Conservation (phyloP, 2,888 invertebrate species). For the Carpatolechia fugitivella region DNA sequence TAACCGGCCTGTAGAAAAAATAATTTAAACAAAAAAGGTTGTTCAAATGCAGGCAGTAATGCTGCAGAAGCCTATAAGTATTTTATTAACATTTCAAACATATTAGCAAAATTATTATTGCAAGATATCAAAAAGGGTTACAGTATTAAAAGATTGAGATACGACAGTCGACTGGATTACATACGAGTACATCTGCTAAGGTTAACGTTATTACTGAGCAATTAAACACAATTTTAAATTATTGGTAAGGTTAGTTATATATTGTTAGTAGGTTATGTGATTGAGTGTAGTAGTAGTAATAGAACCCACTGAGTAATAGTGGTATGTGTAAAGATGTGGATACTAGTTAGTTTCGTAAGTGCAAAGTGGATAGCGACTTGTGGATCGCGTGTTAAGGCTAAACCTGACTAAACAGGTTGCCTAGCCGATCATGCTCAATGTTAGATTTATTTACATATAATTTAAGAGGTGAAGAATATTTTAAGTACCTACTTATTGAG, state of each 20-base stretch:
- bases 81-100: too few relatives aligned
- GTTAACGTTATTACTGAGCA: neutral
- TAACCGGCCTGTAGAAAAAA: too few relatives aligned
- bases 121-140: too few relatives aligned
- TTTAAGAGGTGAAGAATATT: neutral
- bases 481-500: neutral
- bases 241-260: neutral
- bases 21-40: too few relatives aligned
- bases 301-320: too few relatives aligned
- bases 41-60: too few relatives aligned
- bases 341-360: conserved; percentile 16
- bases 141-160: too few relatives aligned
- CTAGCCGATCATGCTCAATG: neutral
- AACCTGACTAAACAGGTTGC: neutral
- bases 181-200: neutral
- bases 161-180: too few relatives aligned
- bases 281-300: neutral
- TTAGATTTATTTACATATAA: neutral
- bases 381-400: neutral
- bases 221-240: neutral
- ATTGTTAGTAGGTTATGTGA: neutral
- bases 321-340: neutral
- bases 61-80: too few relatives aligned
- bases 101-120: too few relatives aligned
- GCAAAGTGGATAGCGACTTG: conserved; percentile 12